phyloP scores from a whole-genome alignment of 2,113 vertebrate genomes.

The Manacus vitellinus region DNA sequence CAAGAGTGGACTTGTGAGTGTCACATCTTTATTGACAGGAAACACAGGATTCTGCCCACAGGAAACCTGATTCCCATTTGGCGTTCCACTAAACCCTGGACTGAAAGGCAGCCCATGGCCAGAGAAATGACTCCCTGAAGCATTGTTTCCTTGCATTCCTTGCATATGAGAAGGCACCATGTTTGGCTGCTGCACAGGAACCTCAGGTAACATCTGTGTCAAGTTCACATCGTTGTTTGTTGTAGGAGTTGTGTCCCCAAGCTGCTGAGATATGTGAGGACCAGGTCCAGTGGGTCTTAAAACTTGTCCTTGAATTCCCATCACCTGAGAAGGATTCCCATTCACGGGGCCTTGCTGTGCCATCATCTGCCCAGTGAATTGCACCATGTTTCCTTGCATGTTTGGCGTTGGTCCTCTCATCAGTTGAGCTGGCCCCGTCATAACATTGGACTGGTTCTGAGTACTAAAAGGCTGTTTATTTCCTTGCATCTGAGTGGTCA shows the following conservation, averaged over 20 bases:
- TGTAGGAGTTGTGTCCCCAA: constrained; percentile 80
- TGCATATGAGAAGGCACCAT: constrained; percentile 94
- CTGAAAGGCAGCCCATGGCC: constrained; percentile 89
- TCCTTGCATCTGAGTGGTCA: constrained; percentile 92
- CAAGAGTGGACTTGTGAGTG: constrained; percentile 92
- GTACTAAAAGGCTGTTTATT: constrained; percentile 90
- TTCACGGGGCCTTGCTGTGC: constrained; percentile 87
- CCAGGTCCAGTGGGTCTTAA: constrained; percentile 82
- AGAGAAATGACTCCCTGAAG: constrained; percentile 86
- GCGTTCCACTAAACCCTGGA: constrained; percentile 74
- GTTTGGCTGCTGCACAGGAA: constrained; percentile 90
- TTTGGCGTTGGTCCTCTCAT: constrained; percentile 94
- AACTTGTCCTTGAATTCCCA: constrained; percentile 92
- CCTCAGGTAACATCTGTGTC: constrained; percentile 90
- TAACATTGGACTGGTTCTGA: constrained; percentile 87
- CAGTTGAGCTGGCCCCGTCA: constrained; percentile 88
- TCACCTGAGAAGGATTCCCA: constrained; percentile 88
- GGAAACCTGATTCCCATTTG: constrained; percentile 86
- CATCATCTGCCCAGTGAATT: constrained; percentile 88
- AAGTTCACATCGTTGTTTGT: constrained; percentile 80
- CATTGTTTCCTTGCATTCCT: constrained; percentile 85
- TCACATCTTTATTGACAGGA: constrained; percentile 95
- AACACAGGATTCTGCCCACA: constrained; percentile 90
- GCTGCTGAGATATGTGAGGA: constrained; percentile 86
- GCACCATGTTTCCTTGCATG: constrained; percentile 89